phyloP scores from a whole-genome alignment of 2,888 invertebrate species.

The Acanthoscelides obtectus region DNA sequence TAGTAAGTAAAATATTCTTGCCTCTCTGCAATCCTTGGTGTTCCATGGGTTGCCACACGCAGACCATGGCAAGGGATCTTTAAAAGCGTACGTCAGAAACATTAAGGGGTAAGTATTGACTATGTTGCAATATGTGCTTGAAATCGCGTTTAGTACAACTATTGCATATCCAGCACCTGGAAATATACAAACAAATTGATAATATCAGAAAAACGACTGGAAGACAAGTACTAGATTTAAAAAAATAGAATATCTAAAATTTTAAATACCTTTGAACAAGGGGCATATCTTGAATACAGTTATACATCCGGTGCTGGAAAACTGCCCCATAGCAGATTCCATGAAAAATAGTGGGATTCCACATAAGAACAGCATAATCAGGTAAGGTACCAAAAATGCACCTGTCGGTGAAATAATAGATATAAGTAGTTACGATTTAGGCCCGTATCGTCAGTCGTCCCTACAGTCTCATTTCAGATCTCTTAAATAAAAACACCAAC shows the following conservation, averaged over 20 bases:
- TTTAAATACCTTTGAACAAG: conserved; percentile 76
- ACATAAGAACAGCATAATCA: conserved; percentile 73
- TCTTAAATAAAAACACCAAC: too few species aligned
- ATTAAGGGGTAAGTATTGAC: conserved; percentile 81
- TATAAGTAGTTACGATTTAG: too few species aligned
- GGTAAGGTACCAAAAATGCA: conserved; percentile 83
- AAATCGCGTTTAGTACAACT: conserved; percentile 73
- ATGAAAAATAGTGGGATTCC: conserved; percentile 86
- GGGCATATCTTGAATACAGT: conserved; percentile 77
- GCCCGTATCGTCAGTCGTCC: too few species aligned
- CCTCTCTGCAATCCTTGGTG: conserved; percentile 65
- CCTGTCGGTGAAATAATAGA: too few species aligned
- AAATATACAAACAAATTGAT: too few species aligned
- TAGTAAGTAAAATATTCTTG: conserved; percentile 29
- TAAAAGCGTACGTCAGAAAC: conserved; percentile 70
- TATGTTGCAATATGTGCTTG: conserved; percentile 79
- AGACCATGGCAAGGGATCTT: conserved; percentile 68
- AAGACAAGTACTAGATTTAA: too few species aligned
- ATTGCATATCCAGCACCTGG: conserved; percentile 83
- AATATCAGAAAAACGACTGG: too few species aligned
- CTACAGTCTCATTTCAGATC: too few species aligned
- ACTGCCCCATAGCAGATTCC: conserved; percentile 83
- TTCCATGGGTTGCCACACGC: conserved; percentile 80
- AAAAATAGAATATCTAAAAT: too few species aligned
- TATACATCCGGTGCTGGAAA: conserved; percentile 76